Conservation (phyloP, 2,797 vertebrate genomes). For the Molothrus aeneus region DNA sequence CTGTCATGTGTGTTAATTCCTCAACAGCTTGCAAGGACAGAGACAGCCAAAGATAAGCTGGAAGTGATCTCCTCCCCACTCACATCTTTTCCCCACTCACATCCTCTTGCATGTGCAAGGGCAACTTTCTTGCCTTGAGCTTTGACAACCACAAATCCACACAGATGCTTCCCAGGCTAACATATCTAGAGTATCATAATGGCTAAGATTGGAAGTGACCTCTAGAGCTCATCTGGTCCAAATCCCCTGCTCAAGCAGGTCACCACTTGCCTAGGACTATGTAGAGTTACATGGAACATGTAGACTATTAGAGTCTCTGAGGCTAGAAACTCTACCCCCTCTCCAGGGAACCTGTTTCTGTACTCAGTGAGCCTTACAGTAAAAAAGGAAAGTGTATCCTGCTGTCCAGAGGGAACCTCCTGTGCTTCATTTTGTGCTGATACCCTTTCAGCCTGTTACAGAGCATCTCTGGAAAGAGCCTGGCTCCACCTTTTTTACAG, state of each 20-base stretch:
- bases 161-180: not conserved
- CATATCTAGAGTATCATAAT: not conserved
- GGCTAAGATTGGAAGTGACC: not conserved
- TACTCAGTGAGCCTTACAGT: not conserved
- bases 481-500: not conserved
- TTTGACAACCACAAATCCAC: not conserved
- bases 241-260: not conserved
- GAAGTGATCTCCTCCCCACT: not conserved
- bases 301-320: not conserved
- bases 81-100: not conserved
- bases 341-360: not conserved
- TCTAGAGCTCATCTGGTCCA: not conserved
- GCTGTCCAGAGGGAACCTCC: not conserved
- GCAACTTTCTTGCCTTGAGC: not conserved
- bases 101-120: not conserved
- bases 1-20: not conserved
- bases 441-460: not conserved
- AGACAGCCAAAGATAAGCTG: not conserved
- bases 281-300: not conserved
- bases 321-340: not conserved
- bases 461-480: not conserved
- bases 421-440: not conserved
- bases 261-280: not conserved
- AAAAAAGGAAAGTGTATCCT: not conserved
- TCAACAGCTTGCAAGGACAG: not conserved